Percentiles rank a stretch among this genome's conserved stretches.
Conservation (phyloP, 1,140 invertebrate genomes). For the Leptinotarsa lineolata region DNA sequence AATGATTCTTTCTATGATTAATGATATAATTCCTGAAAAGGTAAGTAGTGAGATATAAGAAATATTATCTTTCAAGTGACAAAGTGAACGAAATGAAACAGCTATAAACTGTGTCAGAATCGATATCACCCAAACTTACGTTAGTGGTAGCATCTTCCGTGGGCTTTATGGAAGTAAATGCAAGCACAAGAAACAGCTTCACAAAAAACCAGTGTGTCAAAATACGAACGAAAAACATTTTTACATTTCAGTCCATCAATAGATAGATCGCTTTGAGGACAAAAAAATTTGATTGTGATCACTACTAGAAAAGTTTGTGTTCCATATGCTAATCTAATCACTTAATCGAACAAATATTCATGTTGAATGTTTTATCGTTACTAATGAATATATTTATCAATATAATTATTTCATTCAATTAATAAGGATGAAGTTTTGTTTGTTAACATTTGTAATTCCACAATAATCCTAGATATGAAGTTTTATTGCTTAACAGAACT, state of each 20-base stretch:
- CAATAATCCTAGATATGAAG: no score
- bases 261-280: background rate
- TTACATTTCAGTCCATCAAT: background rate
- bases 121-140: background rate
- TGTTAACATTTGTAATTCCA: no score
- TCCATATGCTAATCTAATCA: conserved; percentile 13
- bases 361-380: background rate
- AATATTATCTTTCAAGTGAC: no score
- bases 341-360: background rate
- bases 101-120: no score
- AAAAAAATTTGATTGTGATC: background rate
- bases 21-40: no score
- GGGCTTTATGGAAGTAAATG: background rate
- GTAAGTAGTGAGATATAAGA: no score
- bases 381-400: background rate
- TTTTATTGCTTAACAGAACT: no score
- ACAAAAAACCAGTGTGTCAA: conserved; percentile 6
- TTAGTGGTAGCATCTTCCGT: background rate
- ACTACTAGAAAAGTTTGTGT: background rate
- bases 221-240: conserved; percentile 7
- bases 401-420: background rate
- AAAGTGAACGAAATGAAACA: no score
- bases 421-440: no score
- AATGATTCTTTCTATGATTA: no score
- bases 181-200: background rate